Conservation (phyloP, 2,797 vertebrate species). For the Platyrinchus mystaceus region DNA sequence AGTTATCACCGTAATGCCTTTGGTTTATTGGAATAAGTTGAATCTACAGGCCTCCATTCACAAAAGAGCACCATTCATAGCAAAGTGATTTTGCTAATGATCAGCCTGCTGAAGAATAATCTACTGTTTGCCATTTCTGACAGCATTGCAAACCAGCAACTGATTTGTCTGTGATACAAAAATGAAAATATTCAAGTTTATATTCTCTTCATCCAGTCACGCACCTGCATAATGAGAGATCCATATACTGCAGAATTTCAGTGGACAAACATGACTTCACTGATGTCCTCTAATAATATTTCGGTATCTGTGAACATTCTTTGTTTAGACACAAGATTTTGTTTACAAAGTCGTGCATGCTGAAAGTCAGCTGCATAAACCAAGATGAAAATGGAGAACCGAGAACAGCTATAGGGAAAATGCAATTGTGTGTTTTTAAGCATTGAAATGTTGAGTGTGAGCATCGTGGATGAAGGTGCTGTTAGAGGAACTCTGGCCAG, state of each 20-base stretch:
- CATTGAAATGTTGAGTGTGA: conserved; percentile 9
- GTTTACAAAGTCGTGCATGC: conserved; percentile 53
- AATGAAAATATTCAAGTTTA: neutral
- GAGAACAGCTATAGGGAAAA: conserved; percentile 29
- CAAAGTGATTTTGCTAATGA: conserved; percentile 59
- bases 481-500: conserved; percentile 52
- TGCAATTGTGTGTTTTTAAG: conserved; percentile 27
- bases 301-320: conserved; percentile 51
- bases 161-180: conserved; percentile 23
- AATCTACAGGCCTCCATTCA: conserved; percentile 77
- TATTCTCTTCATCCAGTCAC: conserved; percentile 32
- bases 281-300: conserved; percentile 11
- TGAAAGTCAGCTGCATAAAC: conserved; percentile 64
- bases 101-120: conserved; percentile 60
- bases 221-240: neutral
- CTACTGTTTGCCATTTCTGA: conserved; percentile 62
- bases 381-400: conserved; percentile 58
- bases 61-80: conserved; percentile 55
- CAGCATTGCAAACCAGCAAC: conserved; percentile 49
- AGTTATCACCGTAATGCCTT: conserved; percentile 99
- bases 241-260: neutral
- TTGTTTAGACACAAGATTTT: conserved; percentile 43
- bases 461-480: conserved; percentile 46
- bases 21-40: conserved; percentile 83
- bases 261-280: conserved; percentile 45